These are phyloP conservation scores for Punctoribates punctum DNA, from an alignment of 2,888 invertebrate species.

Conservation along the genomic window DNA sequence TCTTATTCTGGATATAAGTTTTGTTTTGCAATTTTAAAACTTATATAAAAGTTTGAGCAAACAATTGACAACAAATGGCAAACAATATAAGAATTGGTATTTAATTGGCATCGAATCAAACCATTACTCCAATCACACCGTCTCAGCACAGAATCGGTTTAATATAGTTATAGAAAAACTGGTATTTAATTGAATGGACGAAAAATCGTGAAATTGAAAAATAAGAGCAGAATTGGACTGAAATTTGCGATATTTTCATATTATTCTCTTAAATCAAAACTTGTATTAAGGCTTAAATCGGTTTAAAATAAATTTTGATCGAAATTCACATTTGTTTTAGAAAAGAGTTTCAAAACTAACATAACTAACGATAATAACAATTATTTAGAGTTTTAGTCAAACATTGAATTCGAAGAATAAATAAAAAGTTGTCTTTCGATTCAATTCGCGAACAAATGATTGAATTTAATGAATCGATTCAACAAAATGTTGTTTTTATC, in stretches of 20 bases:
- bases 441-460: too few species aligned
- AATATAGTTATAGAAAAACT: not conserved
- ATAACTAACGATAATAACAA: not conserved
- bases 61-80: constrained; percentile 25
- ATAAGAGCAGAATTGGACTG: not conserved
- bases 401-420: too few species aligned
- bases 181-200: not conserved
- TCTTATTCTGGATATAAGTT: not conserved
- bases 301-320: too few species aligned
- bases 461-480: too few species aligned
- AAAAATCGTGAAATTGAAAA: too few species aligned
- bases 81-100: constrained; percentile 14
- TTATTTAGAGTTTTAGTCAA: not conserved
- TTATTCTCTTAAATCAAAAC: not conserved
- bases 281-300: not conserved
- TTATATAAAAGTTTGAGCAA: constrained; percentile 31
- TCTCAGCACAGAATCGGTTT: constrained; percentile 3
- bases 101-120: not conserved
- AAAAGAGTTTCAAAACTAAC: not conserved
- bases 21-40: constrained; percentile 14
- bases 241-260: not conserved
- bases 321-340: not conserved
- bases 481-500: too few species aligned
- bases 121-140: not conserved
- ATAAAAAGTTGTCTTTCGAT: too few species aligned